A percentile compares a stretch with the other conserved stretches of the same genome.
phyloP scores from a whole-genome alignment of 2,888 invertebrate species.

The Anthrax anthrax region DNA sequence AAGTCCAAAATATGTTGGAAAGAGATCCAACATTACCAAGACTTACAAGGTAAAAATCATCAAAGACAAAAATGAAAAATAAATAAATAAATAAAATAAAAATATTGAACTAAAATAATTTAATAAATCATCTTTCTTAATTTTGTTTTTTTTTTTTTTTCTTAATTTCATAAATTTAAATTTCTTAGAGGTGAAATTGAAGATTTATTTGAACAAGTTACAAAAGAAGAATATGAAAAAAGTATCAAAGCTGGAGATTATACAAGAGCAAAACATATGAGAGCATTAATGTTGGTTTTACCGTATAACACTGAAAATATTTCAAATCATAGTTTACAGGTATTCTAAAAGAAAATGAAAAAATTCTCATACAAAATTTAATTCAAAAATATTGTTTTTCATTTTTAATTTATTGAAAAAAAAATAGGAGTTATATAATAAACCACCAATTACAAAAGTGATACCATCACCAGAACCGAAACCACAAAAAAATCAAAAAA shows the following conservation, averaged over 20 bases:
- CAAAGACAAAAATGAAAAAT: not conserved
- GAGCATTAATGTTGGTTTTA: slow-evolving; percentile 32
- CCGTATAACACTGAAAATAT: slow-evolving; percentile 32
- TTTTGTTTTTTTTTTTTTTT: too few species aligned
- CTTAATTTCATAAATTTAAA: not conserved
- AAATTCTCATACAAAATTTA: not conserved
- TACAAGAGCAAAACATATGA: slow-evolving; percentile 32
- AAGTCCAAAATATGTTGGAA: slow-evolving; percentile 31
- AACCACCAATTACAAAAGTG: slow-evolving; percentile 30
- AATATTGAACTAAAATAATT: too few species aligned
- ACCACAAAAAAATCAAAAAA: slow-evolving; percentile 24
- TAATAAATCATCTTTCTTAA: not conserved
- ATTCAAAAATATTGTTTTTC: too few species aligned
- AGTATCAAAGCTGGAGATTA: slow-evolving; percentile 30
- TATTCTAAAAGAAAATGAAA: slow-evolving; percentile 10
- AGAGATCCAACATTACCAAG: slow-evolving; percentile 30
- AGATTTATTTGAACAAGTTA: slow-evolving; percentile 34
- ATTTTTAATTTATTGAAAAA: not conserved
- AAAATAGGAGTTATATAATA: slow-evolving; percentile 27
- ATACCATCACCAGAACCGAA: slow-evolving; percentile 25
- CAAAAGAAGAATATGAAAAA: slow-evolving; percentile 32
- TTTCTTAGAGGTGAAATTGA: slow-evolving; percentile 31
- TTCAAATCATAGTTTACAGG: slow-evolving; percentile 28
- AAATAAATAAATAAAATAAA: not conserved
- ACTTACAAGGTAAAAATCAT: slow-evolving; percentile 25